Percentiles rank a stretch among this genome's conserved stretches.
These are phyloP conservation scores for Vanessa cardui DNA, from an alignment of 2,888 invertebrate genomes.

Conservation along the genomic window DNA sequence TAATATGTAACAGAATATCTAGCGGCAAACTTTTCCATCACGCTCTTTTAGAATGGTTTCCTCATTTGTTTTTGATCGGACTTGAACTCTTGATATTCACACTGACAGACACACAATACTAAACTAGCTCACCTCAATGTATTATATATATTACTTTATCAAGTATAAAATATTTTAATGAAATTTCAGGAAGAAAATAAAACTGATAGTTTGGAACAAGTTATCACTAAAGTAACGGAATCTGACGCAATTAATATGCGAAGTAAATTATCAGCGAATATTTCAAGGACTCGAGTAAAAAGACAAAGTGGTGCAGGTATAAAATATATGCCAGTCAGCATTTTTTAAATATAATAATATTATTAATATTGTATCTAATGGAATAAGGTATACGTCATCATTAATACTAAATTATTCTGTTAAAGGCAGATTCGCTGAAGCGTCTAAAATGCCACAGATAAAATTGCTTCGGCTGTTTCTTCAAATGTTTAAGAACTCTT, in stretches of 20 bases:
- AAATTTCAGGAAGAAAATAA: slow-evolving; percentile 20
- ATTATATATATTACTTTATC: too few relatives aligned
- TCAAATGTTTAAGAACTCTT: slow-evolving; percentile 52
- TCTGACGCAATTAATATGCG: not conserved
- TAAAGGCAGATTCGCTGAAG: slow-evolving; percentile 55
- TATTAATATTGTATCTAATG: not conserved
- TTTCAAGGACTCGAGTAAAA: slow-evolving; percentile 36
- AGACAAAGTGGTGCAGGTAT: slow-evolving; percentile 41
- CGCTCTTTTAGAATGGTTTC: too few relatives aligned
- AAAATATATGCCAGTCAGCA: not conserved
- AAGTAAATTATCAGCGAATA: slow-evolving; percentile 15
- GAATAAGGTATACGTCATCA: too few relatives aligned
- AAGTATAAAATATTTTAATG: not conserved
- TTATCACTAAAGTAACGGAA: not conserved
- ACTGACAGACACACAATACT: too few relatives aligned
- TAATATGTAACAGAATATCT: too few relatives aligned
- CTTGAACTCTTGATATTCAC: too few relatives aligned
- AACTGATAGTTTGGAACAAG: not conserved
- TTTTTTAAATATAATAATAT: too few relatives aligned
- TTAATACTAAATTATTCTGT: not conserved
- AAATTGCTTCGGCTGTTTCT: slow-evolving; percentile 50
- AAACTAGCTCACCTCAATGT: too few relatives aligned
- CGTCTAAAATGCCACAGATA: slow-evolving; percentile 49
- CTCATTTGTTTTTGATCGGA: too few relatives aligned
- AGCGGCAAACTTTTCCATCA: too few relatives aligned